phyloP scores from a whole-genome alignment of 2,888 invertebrate species.

The Diaprepes abbreviatus region DNA sequence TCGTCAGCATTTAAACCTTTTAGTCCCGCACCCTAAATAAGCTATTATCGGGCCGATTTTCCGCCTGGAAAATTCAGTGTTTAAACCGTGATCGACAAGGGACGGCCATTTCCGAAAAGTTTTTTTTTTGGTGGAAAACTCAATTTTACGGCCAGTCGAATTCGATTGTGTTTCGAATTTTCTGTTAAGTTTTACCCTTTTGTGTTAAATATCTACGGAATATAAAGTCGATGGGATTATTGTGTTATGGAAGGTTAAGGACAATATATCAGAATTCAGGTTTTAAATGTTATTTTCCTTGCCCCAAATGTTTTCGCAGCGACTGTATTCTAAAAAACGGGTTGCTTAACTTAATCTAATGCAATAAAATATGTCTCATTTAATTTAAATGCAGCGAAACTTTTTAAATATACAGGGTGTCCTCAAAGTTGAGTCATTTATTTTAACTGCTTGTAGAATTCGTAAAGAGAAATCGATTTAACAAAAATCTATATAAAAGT shows the following conservation, averaged over 20 bases:
- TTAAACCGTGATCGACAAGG: constrained; percentile 23
- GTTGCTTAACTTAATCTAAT: no score
- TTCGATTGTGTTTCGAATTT: constrained; percentile 14
- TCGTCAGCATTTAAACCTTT: constrained; percentile 9
- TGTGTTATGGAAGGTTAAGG: neutral
- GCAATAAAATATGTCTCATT: no score
- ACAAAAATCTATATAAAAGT: no score
- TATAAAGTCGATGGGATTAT: constrained; percentile 6
- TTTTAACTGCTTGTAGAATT: no score
- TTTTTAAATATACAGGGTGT: no score
- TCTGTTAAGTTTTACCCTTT: constrained; percentile 9
- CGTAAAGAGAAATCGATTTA: no score
- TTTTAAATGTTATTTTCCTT: no score
- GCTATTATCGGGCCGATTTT: constrained; percentile 13
- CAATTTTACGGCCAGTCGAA: constrained; percentile 25
- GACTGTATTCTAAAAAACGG: no score
- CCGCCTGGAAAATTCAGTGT: constrained; percentile 14
- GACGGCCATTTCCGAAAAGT: constrained; percentile 26
- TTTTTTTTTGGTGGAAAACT: constrained; percentile 22
- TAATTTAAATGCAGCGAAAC: no score
- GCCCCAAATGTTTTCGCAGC: no score
- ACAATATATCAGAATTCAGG: no score
- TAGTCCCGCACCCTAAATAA: constrained; percentile 17
- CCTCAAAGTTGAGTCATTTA: no score
- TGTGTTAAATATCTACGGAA: constrained; percentile 9